Conservation (phyloP, 2,797 vertebrate genomes). For the Mergus octosetaceus region DNA sequence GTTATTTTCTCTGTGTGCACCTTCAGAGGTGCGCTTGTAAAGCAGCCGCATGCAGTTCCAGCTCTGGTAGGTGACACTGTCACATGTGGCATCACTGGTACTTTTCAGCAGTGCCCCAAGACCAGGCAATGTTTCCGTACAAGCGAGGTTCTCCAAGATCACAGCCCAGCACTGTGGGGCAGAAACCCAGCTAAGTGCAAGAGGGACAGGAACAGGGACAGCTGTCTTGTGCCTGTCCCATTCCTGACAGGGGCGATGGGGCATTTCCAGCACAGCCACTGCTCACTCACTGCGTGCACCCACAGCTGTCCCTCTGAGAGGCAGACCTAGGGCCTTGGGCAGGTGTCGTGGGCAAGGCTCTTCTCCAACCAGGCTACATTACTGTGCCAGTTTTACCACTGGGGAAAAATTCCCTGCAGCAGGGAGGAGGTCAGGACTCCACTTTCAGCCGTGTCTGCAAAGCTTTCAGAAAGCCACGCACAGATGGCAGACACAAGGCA, state of each 20-base stretch:
- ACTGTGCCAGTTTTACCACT: neutral
- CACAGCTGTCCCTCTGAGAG: neutral
- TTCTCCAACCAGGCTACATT: neutral
- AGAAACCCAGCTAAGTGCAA: neutral
- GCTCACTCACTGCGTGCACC: neutral
- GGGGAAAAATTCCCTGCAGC: neutral
- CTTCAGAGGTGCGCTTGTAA: neutral
- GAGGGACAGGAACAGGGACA: neutral
- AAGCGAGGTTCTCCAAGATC: neutral
- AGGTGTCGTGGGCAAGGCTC: neutral
- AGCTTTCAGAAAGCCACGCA: fast-evolving
- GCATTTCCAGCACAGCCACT: neutral
- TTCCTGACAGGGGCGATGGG: too few species aligned
- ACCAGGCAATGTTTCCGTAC: neutral
- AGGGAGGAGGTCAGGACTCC: neutral
- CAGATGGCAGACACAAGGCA: neutral
- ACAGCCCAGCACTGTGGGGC: neutral
- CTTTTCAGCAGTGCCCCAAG: neutral
- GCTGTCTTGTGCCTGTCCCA: neutral
- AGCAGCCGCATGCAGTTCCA: neutral
- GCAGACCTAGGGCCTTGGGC: neutral
- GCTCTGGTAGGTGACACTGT: neutral
- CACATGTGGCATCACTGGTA: neutral
- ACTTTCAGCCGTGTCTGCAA: neutral
- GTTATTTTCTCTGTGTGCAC: neutral